phyloP scores from a whole-genome alignment of 2,888 invertebrate genomes.

The Epicampocera succincta region DNA sequence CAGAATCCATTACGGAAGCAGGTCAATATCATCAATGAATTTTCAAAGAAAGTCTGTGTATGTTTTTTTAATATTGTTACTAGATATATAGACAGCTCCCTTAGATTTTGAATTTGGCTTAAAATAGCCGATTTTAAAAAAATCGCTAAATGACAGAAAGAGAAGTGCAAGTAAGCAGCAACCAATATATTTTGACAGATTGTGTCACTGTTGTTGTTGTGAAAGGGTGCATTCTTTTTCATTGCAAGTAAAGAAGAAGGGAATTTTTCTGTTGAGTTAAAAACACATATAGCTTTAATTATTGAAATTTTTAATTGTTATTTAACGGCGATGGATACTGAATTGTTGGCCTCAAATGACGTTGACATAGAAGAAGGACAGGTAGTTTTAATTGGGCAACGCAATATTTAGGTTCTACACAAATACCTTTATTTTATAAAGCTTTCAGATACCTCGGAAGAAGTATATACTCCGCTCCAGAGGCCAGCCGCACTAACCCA shows the following conservation, averaged over 20 bases:
- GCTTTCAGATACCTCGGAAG: constrained; percentile 79
- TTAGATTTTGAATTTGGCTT: too few species aligned
- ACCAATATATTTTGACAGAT: constrained; percentile 28
- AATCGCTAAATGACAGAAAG: neutral
- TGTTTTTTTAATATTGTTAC: neutral
- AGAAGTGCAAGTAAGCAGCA: neutral
- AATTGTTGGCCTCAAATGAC: constrained; percentile 84
- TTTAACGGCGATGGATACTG: constrained; percentile 83
- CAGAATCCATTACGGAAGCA: too few species aligned
- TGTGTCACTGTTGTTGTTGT: constrained; percentile 17
- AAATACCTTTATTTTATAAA: constrained; percentile 63
- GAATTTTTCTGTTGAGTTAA: constrained; percentile 49
- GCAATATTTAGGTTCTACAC: neutral
- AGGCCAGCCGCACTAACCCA: constrained; percentile 73
- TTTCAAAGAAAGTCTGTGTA: too few species aligned
- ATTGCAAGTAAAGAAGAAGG: constrained; percentile 55
- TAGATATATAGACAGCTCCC: too few species aligned
- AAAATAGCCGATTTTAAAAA: neutral
- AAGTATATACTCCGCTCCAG: constrained; percentile 80
- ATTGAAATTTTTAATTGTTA: neutral
- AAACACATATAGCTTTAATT: neutral
- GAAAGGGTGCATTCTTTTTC: constrained; percentile 50
- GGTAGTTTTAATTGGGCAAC: constrained; percentile 82
- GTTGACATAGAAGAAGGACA: constrained; percentile 87
- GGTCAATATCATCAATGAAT: too few species aligned